Evolutionary conservation across 2,113 vertebrate genomes (phyloP).

Genomic region (Chloropsis hardwickii): DNA sequence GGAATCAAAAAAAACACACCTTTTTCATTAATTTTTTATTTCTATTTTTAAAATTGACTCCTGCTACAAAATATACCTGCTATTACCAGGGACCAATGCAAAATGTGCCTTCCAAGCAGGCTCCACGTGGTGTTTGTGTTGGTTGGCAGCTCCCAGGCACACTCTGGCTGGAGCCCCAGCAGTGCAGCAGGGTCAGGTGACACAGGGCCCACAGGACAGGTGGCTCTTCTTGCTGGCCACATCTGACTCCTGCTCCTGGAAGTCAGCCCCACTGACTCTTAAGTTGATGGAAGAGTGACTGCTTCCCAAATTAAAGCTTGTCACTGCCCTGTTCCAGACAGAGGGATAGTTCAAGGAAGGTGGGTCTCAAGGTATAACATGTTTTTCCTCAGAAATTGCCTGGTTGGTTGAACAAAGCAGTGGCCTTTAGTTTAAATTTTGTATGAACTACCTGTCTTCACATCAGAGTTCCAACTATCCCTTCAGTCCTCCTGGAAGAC

Average conservation of each 20-base stretch:
- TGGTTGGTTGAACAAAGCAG: background rate
- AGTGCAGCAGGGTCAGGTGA: fast-evolving
- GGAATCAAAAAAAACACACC: background rate
- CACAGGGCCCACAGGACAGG: too few species aligned
- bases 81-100: background rate
- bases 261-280: background rate
- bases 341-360: background rate
- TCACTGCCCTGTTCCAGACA: background rate
- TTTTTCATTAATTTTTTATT: background rate
- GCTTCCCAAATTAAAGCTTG: background rate
- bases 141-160: background rate
- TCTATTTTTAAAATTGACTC: background rate
- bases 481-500: background rate
- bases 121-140: background rate
- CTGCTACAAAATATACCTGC: background rate
- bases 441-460: fast-evolving
- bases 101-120: background rate
- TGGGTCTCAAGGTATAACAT: background rate
- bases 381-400: background rate
- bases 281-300: background rate
- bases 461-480: background rate
- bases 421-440: background rate
- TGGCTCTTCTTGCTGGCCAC: background rate
- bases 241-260: background rate
- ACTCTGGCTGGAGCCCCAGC: fast-evolving